phyloP scores from a whole-genome alignment of 37 sponge, comb jelly and placozoan genomes.

The Spongia lamella region DNA sequence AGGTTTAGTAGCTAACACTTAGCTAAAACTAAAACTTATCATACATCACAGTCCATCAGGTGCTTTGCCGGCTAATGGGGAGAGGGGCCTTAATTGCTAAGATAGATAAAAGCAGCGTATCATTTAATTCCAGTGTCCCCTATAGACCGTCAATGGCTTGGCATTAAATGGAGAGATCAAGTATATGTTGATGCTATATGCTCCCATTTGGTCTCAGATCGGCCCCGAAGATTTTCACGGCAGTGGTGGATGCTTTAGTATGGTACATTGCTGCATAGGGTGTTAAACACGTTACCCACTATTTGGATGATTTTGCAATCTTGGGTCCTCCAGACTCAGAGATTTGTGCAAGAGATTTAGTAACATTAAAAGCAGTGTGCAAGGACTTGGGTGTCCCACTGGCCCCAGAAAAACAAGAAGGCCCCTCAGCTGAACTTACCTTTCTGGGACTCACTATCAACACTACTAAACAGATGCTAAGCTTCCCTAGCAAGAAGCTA shows the following conservation, averaged over 20 bases:
- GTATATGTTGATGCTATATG: too few species aligned
- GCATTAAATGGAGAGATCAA: too few species aligned
- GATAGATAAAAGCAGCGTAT: neutral
- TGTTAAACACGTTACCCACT: neutral
- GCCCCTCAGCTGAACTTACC: neutral
- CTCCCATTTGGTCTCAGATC: conserved; percentile 2
- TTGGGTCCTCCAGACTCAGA: neutral
- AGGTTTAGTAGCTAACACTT: too few species aligned
- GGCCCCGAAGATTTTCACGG: neutral
- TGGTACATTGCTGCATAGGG: neutral
- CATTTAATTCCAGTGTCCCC: neutral
- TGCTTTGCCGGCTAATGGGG: too few species aligned
- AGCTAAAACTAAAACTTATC: too few species aligned
- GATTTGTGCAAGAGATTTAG: neutral
- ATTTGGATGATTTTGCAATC: conserved; percentile 8
- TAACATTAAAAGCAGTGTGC: neutral
- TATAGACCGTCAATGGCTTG: neutral
- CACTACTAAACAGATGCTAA: too few species aligned
- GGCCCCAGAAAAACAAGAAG: neutral
- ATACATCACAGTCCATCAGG: too few species aligned
- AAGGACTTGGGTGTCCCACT: neutral
- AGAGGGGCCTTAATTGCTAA: conserved; percentile 1
- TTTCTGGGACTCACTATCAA: conserved; percentile 14
- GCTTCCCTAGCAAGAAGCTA: too few species aligned
- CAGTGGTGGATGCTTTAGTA: neutral